Conservation (phyloP, 2,113 vertebrate genomes). For the Aegithalos caudatus region DNA sequence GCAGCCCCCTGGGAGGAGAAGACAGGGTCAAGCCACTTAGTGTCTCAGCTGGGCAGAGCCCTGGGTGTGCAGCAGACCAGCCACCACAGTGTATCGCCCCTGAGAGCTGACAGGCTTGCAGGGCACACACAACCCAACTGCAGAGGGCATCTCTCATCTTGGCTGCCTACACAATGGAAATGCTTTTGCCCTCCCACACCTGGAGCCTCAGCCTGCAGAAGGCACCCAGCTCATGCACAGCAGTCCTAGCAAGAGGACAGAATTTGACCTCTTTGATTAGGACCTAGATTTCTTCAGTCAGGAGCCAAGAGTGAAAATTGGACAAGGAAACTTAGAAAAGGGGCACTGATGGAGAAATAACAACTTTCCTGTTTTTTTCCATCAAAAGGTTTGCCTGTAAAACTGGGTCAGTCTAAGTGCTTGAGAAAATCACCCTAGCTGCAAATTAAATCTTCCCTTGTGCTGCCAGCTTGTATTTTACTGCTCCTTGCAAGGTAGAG, state of each 20-base stretch:
- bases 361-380: background rate
- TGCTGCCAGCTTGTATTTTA: background rate
- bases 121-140: fast-evolving
- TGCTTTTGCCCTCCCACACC: background rate
- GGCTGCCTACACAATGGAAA: background rate
- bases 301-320: background rate
- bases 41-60: background rate
- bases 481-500: background rate
- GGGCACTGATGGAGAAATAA: background rate
- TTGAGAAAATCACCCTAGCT: background rate
- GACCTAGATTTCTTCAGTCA: background rate
- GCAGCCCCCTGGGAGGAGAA: background rate
- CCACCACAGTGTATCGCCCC: fast-evolving
- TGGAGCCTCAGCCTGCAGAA: background rate
- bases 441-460: background rate
- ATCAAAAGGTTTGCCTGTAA: background rate
- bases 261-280: background rate
- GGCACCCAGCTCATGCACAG: background rate
- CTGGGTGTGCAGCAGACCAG: fast-evolving
- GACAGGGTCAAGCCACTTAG: background rate
- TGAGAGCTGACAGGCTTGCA: background rate
- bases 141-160: background rate
- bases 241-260: background rate
- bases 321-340: background rate
- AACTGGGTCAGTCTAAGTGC: background rate